A percentile compares a stretch with the other conserved stretches of the same genome.
These are phyloP conservation scores for Lutjanus argentimaculatus DNA, from an alignment of 2,797 vertebrate species.

Conservation along the genomic window DNA sequence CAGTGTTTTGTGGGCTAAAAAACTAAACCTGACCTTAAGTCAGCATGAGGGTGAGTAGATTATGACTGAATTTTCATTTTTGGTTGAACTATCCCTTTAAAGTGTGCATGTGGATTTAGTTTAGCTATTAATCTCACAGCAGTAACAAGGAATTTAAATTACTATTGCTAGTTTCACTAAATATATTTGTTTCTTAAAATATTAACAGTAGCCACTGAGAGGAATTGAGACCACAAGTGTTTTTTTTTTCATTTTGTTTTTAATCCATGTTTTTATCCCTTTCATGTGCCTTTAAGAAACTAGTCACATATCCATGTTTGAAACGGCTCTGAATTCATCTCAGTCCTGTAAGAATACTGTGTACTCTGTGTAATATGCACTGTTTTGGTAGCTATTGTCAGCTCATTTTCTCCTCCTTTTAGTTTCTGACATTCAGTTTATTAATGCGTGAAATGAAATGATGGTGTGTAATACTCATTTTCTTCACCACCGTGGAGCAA, in stretches of 20 bases:
- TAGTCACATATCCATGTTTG: background rate
- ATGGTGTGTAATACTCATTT: background rate
- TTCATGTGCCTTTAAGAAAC: background rate
- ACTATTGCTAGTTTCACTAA: background rate
- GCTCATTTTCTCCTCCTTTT: background rate
- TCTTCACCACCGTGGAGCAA: conserved; percentile 16
- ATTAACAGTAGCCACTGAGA: background rate
- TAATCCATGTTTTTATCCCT: background rate
- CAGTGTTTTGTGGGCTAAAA: too few relatives aligned
- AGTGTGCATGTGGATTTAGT: background rate
- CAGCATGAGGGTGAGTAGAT: too few relatives aligned
- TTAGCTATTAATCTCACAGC: conserved; percentile 2
- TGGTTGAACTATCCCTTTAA: background rate
- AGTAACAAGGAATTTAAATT: background rate
- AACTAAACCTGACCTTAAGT: too few relatives aligned
- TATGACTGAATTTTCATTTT: too few relatives aligned
- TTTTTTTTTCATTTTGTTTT: conserved; percentile 2
- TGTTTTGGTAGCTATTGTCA: conserved; percentile 1
- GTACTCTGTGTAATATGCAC: conserved; percentile 22
- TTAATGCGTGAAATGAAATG: background rate
- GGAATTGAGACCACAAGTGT: background rate
- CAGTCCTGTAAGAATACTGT: conserved; percentile 39
- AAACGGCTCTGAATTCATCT: background rate
- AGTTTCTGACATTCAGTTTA: background rate
- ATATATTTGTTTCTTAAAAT: background rate